Evolutionary conservation across 2,113 vertebrate genomes (phyloP), one percentile per base, ranked within the genome.

Genomic region (Corythoichthys haematopterus): DNA sequence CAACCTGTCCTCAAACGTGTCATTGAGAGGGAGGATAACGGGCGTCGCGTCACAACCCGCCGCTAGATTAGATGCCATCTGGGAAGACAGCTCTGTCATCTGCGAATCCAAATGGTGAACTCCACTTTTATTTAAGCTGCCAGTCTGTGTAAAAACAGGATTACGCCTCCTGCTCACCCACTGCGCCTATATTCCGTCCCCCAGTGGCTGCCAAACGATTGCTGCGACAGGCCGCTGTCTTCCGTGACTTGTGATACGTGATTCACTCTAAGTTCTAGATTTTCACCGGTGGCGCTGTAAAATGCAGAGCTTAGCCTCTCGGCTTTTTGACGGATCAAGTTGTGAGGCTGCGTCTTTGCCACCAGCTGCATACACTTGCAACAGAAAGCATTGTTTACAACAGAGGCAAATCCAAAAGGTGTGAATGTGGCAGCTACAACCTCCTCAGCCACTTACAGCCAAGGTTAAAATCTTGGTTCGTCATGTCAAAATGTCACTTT

Each of bases 31-130:
- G 60, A 77, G 71, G 38, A 76, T 70, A 67, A 65, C 48, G 76
- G 77, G 71, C 77, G 46, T 64, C 51, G 73, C 65, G 69, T 69
- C 60, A 80, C 84, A 57, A 71, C 74, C 78, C 80, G 66, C 55
- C 68, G 50, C 58, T 82, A 89, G 87, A 87, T 87, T 87, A 86
- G 75, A 86, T 84, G 73, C 82, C 87, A 89, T 83, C 84, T 89
- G 87, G 85, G 82, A 81, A 84, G 80, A 85, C 81, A 79, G 82
- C 84, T 84, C 81, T 72, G 74, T 87, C 87, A 87, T 89, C 87
- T 89, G 87, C 57, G 78, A 73, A 83, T 82, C 87, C 87, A 89
- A 87, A 86, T 89, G 87, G 84, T 84, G 82, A 79, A 86, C 82
- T 83, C 79, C 55, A 81, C 76, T 87, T 80, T 80, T 66, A 65